Percentiles rank a stretch among this genome's conserved stretches.
phyloP scores from a whole-genome alignment of 2,113 vertebrate species.

The Eclectus roratus region DNA sequence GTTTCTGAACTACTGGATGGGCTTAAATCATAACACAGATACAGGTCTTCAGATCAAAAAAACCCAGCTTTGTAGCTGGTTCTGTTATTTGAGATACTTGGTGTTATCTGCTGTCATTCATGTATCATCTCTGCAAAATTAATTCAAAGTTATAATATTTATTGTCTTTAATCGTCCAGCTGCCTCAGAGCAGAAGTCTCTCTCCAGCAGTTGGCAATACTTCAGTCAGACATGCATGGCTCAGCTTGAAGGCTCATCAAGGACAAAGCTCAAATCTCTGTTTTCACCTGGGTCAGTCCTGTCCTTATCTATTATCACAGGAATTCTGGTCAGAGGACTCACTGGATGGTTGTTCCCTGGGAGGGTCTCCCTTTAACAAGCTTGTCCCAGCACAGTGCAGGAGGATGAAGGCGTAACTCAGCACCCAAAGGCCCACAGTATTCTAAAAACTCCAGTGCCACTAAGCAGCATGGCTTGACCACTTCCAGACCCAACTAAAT shows the following conservation, averaged over 20 bases:
- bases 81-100: background rate
- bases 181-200: background rate
- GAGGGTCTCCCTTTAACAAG: background rate
- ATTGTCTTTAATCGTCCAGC: background rate
- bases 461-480: background rate
- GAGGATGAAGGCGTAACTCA: background rate
- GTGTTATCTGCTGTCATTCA: background rate
- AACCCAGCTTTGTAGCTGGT: rapidly evolving
- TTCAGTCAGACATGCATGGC: too few species aligned
- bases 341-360: background rate
- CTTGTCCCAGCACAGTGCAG: background rate
- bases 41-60: background rate
- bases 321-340: background rate
- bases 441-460: background rate
- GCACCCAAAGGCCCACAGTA: background rate
- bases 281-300: background rate
- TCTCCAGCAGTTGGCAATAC: background rate
- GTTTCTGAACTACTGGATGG: too few species aligned
- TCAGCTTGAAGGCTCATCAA: too few species aligned
- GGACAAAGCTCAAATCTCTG: background rate
- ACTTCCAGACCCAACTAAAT: too few species aligned
- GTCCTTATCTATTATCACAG: background rate
- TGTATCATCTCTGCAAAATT: background rate
- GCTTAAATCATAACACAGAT: background rate
- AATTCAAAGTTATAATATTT: background rate